Conservation (phyloP, 2,113 vertebrate genomes). For the Megaceryle maxima region DNA sequence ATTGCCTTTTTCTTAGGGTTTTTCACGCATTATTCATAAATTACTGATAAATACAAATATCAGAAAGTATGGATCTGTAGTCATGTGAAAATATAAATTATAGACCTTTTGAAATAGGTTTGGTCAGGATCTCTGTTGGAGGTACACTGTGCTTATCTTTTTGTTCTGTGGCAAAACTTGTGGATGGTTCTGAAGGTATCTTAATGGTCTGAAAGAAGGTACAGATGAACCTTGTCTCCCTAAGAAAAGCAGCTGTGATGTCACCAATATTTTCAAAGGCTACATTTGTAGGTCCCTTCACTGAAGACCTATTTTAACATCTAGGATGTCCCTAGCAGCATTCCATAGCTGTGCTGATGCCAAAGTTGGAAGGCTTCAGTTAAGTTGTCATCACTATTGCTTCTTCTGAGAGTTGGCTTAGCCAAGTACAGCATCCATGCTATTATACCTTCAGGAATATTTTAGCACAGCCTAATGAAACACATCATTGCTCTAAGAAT, state of each 20-base stretch:
- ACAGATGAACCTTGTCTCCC: background rate
- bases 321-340: background rate
- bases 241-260: background rate
- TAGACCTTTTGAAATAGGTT: background rate
- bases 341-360: background rate
- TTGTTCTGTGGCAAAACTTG: background rate
- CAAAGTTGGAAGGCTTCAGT: background rate
- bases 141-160: background rate
- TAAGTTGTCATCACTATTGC: background rate
- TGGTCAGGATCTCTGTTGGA: background rate
- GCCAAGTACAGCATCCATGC: background rate
- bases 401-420: background rate
- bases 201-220: background rate
- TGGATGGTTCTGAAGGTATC: background rate
- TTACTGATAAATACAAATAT: background rate
- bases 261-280: background rate
- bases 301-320: background rate
- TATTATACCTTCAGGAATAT: background rate
- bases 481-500: background rate
- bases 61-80: background rate
- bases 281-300: background rate
- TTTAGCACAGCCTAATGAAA: constrained; percentile 16
- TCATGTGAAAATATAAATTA: background rate
- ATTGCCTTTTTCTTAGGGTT: background rate
- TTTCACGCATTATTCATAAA: background rate